Percentiles rank a stretch among this genome's conserved stretches.
Conservation (phyloP, 2,113 vertebrate genomes). For the Chamaea fasciata region DNA sequence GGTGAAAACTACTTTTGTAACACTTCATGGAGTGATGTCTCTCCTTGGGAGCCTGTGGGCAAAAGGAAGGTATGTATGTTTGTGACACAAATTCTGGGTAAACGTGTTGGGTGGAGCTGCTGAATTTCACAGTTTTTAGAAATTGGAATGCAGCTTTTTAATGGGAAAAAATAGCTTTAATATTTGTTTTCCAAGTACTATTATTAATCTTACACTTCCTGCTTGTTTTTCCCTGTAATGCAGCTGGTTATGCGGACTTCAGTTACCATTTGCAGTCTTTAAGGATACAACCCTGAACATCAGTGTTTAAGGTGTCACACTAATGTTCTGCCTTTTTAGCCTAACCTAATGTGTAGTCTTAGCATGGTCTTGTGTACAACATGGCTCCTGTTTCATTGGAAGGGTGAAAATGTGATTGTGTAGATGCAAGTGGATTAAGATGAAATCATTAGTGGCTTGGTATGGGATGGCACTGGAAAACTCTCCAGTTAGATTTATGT, state of each 20-base stretch:
- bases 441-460: neutral
- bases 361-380: neutral
- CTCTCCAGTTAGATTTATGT: neutral
- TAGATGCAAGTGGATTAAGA: neutral
- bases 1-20: conserved; percentile 77
- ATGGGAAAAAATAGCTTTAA: neutral
- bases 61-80: conserved; percentile 74
- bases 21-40: conserved; percentile 81
- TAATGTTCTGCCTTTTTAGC: neutral
- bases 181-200: neutral
- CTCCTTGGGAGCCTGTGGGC: conserved; percentile 74
- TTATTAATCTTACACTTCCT: neutral
- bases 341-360: neutral
- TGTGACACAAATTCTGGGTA: neutral
- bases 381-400: neutral
- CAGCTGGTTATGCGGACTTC: neutral
- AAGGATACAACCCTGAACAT: neutral
- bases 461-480: neutral
- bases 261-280: accelerated
- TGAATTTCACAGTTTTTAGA: neutral
- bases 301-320: neutral
- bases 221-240: neutral
- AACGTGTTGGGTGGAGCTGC: accelerated
- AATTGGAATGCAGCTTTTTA: neutral
- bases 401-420: neutral